Evolutionary conservation across 2,888 invertebrate species (phyloP).

Genomic region (Phymatocera aterrima): DNA sequence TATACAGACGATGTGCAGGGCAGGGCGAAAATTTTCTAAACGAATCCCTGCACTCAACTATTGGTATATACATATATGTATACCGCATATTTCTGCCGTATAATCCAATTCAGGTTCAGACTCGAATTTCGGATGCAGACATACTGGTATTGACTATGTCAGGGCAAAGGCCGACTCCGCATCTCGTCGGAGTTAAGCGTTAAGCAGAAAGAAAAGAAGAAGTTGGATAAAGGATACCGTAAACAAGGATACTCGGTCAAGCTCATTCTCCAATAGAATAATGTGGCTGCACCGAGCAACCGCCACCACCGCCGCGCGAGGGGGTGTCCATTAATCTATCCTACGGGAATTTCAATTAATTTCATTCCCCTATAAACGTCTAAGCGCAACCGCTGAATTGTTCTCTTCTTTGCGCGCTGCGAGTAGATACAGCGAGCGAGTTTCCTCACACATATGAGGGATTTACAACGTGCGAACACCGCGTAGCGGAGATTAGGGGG

Average conservation of each 20-base stretch:
- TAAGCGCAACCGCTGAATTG: conserved; percentile 29
- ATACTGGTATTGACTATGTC: background rate
- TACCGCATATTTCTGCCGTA: too few species aligned
- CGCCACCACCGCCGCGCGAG: too few species aligned
- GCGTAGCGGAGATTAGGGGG: background rate
- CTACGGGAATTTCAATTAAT: conserved; percentile 38
- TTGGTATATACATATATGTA: too few species aligned
- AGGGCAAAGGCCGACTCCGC: background rate
- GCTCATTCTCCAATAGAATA: conserved; percentile 4
- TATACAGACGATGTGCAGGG: background rate
- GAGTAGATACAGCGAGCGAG: background rate
- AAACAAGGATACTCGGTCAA: conserved; percentile 17
- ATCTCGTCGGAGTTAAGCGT: background rate
- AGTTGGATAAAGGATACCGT: conserved; percentile 1
- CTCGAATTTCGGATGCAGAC: background rate
- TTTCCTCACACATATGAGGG: background rate
- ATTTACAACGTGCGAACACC: background rate
- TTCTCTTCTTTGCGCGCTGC: background rate
- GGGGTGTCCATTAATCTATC: conserved; percentile 29
- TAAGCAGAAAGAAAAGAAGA: background rate
- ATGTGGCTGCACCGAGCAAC: conserved; percentile 3
- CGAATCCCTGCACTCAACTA: background rate
- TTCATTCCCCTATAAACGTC: conserved; percentile 36
- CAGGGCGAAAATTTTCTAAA: background rate
- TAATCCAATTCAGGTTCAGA: too few species aligned